Evolutionary conservation across 2,888 invertebrate genomes (phyloP).

Genomic region (Drosophila histrio): DNA sequence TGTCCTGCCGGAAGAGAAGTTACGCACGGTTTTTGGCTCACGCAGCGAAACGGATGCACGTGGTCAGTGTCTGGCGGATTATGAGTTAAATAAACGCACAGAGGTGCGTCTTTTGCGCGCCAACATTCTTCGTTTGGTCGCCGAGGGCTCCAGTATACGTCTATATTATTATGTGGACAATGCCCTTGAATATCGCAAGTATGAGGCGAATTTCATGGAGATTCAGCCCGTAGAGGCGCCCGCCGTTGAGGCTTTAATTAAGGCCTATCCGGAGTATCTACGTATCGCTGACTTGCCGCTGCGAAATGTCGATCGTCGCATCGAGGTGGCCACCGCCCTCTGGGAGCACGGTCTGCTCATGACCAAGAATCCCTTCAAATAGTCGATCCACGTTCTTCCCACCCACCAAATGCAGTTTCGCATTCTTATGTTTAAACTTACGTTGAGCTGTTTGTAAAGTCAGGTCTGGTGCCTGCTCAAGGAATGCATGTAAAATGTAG

Average conservation of each 20-base stretch:
- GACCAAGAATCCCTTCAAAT: constrained; percentile 85
- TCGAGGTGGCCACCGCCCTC: constrained; percentile 88
- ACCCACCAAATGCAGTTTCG: no score
- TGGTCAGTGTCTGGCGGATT: constrained; percentile 84
- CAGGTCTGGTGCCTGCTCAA: no score
- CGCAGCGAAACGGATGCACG: constrained; percentile 88
- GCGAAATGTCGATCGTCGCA: constrained; percentile 87
- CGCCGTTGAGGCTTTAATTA: constrained; percentile 89
- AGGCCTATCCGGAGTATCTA: constrained; percentile 91
- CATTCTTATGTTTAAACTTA: neutral
- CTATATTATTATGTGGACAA: constrained; percentile 95
- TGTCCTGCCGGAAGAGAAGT: constrained; percentile 87
- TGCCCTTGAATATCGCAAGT: constrained; percentile 92
- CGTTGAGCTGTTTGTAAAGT: neutral
- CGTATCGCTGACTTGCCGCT: constrained; percentile 89
- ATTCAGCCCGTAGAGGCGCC: constrained; percentile 88
- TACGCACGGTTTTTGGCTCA: constrained; percentile 89
- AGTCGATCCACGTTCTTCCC: neutral
- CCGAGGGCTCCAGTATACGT: constrained; percentile 85
- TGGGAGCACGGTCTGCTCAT: constrained; percentile 94
- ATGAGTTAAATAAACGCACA: constrained; percentile 85
- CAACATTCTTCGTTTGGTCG: constrained; percentile 86
- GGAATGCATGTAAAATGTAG: neutral
- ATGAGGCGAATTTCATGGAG: constrained; percentile 91
- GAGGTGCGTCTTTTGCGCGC: constrained; percentile 87